Evolutionary conservation across 2,888 invertebrate genomes (phyloP).

Genomic region (Rhyacophila evoluta): DNA sequence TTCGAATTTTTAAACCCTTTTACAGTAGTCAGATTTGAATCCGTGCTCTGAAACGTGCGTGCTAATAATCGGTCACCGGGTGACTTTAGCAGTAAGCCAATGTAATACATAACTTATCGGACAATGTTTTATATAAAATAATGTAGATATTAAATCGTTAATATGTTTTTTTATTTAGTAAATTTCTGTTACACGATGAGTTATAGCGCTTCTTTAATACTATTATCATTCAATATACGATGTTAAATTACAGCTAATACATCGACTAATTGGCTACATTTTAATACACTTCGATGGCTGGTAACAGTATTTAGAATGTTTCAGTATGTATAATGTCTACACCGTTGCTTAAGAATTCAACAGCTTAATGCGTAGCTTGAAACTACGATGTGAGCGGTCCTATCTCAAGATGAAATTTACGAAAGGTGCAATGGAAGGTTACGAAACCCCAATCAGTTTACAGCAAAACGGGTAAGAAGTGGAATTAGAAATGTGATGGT

Average conservation of each 20-base stretch:
- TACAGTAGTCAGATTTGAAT: too few species aligned
- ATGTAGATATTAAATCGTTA: too few species aligned
- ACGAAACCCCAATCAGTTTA: slow-evolving; percentile 13
- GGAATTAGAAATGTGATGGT: slow-evolving; percentile 14
- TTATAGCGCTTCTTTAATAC: too few species aligned
- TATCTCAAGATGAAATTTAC: not conserved
- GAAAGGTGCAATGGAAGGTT: not conserved
- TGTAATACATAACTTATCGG: too few species aligned
- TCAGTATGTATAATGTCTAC: not conserved
- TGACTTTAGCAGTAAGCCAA: too few species aligned
- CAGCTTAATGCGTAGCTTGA: not conserved
- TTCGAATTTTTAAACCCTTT: too few species aligned
- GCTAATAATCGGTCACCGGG: too few species aligned
- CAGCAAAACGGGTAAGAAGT: not conserved
- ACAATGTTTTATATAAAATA: too few species aligned
- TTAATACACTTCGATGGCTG: not conserved
- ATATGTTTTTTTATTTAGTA: too few species aligned
- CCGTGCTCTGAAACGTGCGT: too few species aligned
- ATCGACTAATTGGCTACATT: not conserved
- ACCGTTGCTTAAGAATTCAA: not conserved
- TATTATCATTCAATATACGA: too few species aligned
- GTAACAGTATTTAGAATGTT: not conserved
- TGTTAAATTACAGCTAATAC: not conserved
- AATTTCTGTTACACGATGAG: too few species aligned
- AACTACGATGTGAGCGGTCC: not conserved